These are phyloP conservation scores for Gymnocephalus cernua DNA, from an alignment of 2,113 vertebrate species.

Conservation along the genomic window DNA sequence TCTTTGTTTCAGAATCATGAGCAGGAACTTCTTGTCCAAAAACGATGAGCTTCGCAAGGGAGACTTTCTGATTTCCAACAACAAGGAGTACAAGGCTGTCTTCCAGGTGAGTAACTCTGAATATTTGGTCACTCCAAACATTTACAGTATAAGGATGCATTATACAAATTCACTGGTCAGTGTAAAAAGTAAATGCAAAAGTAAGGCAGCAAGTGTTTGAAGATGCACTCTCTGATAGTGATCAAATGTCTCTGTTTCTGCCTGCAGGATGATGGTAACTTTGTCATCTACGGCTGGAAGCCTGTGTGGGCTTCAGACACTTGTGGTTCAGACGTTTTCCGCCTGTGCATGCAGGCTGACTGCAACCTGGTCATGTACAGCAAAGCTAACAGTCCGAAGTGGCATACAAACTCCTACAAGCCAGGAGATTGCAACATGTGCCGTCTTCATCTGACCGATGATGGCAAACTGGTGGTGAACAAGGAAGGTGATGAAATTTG, in stretches of 20 bases:
- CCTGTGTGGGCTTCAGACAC: slow-evolving; percentile 49
- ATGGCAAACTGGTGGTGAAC: slow-evolving; percentile 44
- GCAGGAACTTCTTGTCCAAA: slow-evolving; percentile 62
- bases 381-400: not conserved
- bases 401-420: not conserved
- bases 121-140: not conserved
- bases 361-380: slow-evolving; percentile 70
- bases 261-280: slow-evolving; percentile 64
- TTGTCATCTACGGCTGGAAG: slow-evolving; percentile 61
- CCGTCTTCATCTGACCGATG: slow-evolving; percentile 19
- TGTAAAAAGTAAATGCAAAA: not conserved
- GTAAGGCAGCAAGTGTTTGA: too few relatives aligned
- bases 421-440: not conserved
- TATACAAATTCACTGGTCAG: too few relatives aligned
- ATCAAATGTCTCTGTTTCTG: not conserved
- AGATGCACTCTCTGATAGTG: too few relatives aligned
- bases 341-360: slow-evolving; percentile 63
- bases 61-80: slow-evolving; percentile 66
- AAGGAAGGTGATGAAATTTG: slow-evolving; percentile 26
- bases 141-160: not conserved
- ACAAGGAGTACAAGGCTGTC: slow-evolving; percentile 51
- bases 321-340: accelerated
- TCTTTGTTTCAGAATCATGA: slow-evolving; percentile 59
- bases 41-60: slow-evolving; percentile 61
- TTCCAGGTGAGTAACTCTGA: slow-evolving; percentile 56